Base-by-base conservation (phyloP, 2,888 invertebrate species). In the Heliconius ismenius region DNA sequence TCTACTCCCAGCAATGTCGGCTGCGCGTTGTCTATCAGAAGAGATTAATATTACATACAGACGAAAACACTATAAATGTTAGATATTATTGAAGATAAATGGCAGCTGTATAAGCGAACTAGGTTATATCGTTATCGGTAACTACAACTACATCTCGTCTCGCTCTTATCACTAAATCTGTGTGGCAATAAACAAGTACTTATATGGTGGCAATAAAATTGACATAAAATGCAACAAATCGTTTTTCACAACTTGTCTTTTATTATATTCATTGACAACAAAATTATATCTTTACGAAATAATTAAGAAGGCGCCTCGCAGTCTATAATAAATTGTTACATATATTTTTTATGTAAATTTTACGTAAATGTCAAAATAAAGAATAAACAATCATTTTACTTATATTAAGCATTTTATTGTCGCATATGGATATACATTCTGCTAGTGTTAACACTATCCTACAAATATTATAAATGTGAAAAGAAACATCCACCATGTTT, bases 91-190 rank as follows among this genome's bases (percentile, higher is more conserved):
- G 21, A 58, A 58, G 58, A 60, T 73, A 73, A 39, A 39, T 24
- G n/a, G 15, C 24, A n/a, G 1, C 26, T 26, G 21, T 26, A 63
- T 13, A 76, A 36, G 62, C 15, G 21, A 79, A 79, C 77, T 79
- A 65, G 78, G 76, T 80, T 78, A 78, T 74, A 62, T 73, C 39
- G 73, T 80, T 80, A 81, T 80, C 81, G 79, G 65, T 74, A 28
- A 43, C 70, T 68, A 76, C 54, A 79, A 69, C 75, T 32, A 75
- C 54, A 58, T 79, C 75, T 77, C 80, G 70, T 79, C 78, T 78
- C 76, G n/a, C 26, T 43, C 73, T 81, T 81, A 80, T 78, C 81
- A 77, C 64, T 60, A 73, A 79, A 81, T 81, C 81, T 79, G 62
- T 60, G 68, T 72, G 24, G 72, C 72, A 63, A 76, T 68, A 69